Conservation (phyloP, 2,113 vertebrate species). For the Odontesthes bonariensis region DNA sequence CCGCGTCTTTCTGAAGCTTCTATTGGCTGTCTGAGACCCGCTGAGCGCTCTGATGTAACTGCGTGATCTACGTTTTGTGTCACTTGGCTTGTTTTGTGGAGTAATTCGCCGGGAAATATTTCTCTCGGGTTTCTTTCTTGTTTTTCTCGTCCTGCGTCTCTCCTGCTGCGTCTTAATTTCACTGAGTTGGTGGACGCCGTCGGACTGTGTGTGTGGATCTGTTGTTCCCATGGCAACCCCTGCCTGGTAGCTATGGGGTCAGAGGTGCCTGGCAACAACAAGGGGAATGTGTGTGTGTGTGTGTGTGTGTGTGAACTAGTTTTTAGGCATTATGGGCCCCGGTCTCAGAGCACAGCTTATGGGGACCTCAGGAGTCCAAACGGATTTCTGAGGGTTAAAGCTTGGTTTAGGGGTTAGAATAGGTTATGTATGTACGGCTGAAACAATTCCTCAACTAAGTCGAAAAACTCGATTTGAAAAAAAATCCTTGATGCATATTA, state of each 20-base stretch:
- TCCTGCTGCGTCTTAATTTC: constrained; percentile 21
- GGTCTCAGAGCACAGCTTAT: no score
- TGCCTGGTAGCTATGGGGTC: neutral
- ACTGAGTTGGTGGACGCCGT: neutral
- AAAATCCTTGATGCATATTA: no score
- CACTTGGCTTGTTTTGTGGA: constrained; percentile 27
- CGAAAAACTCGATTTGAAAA: no score
- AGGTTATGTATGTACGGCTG: no score
- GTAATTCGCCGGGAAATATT: constrained; percentile 24
- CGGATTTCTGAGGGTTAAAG: no score
- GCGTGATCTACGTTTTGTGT: constrained; percentile 28
- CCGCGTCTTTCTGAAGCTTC: constrained; percentile 7
- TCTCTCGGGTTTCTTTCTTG: constrained; percentile 14
- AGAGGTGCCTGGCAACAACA: constrained; percentile 9
- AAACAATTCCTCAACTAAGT: no score
- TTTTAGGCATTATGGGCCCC: no score
- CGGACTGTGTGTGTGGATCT: neutral
- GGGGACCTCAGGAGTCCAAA: no score
- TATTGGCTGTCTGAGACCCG: constrained; percentile 19
- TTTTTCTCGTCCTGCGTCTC: constrained; percentile 14
- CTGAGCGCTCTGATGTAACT: constrained; percentile 16
- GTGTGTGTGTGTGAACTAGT: neutral
- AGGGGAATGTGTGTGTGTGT: neutral
- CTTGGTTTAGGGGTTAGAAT: no score
- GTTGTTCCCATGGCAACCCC: constrained; percentile 21